These are phyloP conservation scores for Enteromius anoplus DNA, from an alignment of 2,797 vertebrate species.

Conservation along the genomic window DNA sequence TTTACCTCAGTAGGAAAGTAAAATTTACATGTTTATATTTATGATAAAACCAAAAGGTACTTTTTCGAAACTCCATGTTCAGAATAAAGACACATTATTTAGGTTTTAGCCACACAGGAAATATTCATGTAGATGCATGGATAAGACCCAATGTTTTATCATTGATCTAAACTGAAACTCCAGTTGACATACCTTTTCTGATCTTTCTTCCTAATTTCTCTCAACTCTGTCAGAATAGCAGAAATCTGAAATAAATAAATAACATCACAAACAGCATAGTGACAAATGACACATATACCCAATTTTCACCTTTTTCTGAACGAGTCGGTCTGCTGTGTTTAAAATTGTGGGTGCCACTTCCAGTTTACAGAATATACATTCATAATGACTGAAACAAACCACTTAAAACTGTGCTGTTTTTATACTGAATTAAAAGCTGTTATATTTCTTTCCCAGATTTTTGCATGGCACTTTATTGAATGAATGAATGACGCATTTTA, in stretches of 20 bases:
- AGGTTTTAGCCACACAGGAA: not conserved
- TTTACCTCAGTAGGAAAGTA: not conserved
- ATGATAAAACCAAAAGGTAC: not conserved
- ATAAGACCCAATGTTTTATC: not conserved
- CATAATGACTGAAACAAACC: not conserved
- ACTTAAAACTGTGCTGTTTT: not conserved
- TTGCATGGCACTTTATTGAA: not conserved
- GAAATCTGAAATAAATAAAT: slow-evolving; percentile 76
- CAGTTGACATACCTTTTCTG: slow-evolving; percentile 85
- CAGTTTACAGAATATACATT: not conserved
- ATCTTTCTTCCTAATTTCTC: slow-evolving; percentile 72
- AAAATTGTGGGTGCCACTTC: not conserved
- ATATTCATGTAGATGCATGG: not conserved
- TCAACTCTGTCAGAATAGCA: slow-evolving; percentile 83
- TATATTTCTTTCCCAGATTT: not conserved
- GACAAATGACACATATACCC: not conserved
- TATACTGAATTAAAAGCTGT: not conserved
- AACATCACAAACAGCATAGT: not conserved
- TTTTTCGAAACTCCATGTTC: not conserved
- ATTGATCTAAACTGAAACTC: not conserved
- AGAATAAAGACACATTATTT: not conserved
- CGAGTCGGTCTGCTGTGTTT: not conserved
- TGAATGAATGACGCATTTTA: too few relatives aligned
- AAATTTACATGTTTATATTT: not conserved
- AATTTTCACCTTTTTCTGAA: not conserved